Evolutionary conservation across 1,140 invertebrate genomes (phyloP), one percentile per base, ranked within the genome.

Genomic region (Eueides isabella): DNA sequence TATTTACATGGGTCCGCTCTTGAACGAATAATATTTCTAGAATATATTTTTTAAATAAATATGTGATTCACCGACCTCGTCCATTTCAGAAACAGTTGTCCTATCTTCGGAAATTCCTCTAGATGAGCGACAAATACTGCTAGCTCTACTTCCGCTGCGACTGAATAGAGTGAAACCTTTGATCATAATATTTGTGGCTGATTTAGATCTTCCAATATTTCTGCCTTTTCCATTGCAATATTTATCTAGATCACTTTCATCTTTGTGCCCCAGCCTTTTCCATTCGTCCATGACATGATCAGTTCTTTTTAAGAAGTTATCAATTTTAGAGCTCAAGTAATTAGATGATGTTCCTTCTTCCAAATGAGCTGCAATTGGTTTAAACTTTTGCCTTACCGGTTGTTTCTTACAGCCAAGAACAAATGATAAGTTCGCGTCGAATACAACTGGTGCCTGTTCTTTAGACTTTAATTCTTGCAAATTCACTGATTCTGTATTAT

Each of bases 241-340:
- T 73, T 83, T 80, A 38, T 92, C 87, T 35, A 93, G 72, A 26
- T 94, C 91, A 5, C 84, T 64, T 35, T 95, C 94, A 76, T 94
- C 94, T 75, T 93, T 95, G 67, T 94, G 94, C 0, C 95, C 95
- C 6, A 96, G 79, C 69, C 94, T 93, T 72, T 94, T 94, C 97
- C 97, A 98, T 83, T 97, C 97, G 77, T 98, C 96, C 95, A 97
- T 97, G 0, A 97, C 95, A 85, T 98, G 97, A 87, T 98, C 97
- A 3, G 97, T 97, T 68, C 96, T 95, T 82, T 95, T 95, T 7
- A 98, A 90, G 80, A 98, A 98, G 75, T 96, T 96, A 26, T 96
- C 94, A 62, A 98, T 98, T 88, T 96, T 97, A 30, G 94, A 94
- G 3, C 95, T 95, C 26, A 98, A 92, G 70, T 95, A 95, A 33